Percentiles rank a stretch among this genome's conserved stretches.
These are phyloP conservation scores for Pungitius pungitius DNA, from an alignment of 2,113 vertebrate species.

Conservation along the genomic window DNA sequence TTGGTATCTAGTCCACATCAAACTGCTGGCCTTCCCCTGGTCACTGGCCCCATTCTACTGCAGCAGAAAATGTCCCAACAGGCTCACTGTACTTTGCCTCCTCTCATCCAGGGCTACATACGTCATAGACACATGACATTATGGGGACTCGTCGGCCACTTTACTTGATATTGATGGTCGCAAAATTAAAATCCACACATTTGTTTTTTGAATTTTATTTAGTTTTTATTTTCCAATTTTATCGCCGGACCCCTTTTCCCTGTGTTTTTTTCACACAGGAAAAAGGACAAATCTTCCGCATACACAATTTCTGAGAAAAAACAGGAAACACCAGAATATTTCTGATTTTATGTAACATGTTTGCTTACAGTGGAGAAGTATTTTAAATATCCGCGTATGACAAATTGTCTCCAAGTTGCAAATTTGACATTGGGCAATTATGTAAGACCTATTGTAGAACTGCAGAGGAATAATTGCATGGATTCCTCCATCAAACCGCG, in stretches of 20 bases:
- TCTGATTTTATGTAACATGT: not conserved
- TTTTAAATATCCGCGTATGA: not conserved
- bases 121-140: constrained; percentile 22
- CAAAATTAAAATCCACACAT: not conserved
- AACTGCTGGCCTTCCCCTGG: constrained; percentile 61
- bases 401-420: not conserved
- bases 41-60: constrained; percentile 76
- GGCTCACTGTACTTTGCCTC: constrained; percentile 32
- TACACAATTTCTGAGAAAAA: not conserved
- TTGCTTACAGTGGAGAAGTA: not conserved
- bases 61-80: constrained; percentile 56
- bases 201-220: not conserved
- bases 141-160: not conserved
- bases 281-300: not conserved
- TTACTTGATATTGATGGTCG: not conserved
- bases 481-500: constrained; percentile 24
- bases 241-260: not conserved
- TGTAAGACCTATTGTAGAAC: not conserved
- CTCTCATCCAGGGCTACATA: constrained; percentile 31
- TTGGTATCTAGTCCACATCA: constrained; percentile 45
- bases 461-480: constrained; percentile 3
- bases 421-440: not conserved
- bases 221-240: not conserved
- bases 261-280: not conserved
- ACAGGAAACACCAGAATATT: not conserved